These are phyloP conservation scores for Antheraea yamamai DNA, from an alignment of 2,888 invertebrate genomes.

Conservation along the genomic window DNA sequence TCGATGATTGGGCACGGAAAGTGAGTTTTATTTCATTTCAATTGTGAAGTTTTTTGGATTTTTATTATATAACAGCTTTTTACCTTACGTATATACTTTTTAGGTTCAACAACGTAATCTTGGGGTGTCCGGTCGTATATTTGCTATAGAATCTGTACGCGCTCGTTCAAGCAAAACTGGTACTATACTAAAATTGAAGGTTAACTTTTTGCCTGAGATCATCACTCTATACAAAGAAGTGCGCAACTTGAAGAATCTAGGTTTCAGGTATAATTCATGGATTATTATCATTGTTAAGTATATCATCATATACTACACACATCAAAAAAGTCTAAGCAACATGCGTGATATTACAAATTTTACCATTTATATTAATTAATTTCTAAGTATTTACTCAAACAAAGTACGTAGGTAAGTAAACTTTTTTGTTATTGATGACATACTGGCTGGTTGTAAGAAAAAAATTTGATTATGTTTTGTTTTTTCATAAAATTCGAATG, in stretches of 20 bases:
- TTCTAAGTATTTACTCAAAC: too few relatives aligned
- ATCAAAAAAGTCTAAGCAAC: too few relatives aligned
- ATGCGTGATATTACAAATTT: too few relatives aligned
- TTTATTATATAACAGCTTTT: neutral
- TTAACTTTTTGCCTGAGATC: conserved; percentile 98
- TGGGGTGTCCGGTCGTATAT: conserved; percentile 96
- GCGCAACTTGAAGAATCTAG: conserved; percentile 96
- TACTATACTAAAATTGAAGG: conserved; percentile 93
- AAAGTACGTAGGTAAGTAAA: too few relatives aligned
- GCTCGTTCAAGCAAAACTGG: conserved; percentile 89
- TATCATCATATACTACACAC: neutral
- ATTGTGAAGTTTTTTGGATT: neutral
- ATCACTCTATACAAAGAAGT: conserved; percentile 99
- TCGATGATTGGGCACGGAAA: conserved; percentile 98
- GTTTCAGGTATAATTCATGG: conserved; percentile 85
- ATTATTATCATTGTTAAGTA: neutral
- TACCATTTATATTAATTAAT: too few relatives aligned
- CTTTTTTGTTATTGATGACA: too few relatives aligned
- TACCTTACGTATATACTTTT: neutral
- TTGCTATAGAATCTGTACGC: conserved; percentile 93
- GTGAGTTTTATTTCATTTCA: conserved; percentile 47
- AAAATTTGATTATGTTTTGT: too few relatives aligned
- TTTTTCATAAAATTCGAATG: too few relatives aligned
- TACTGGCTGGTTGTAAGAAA: too few relatives aligned
- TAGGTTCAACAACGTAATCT: conserved; percentile 95